Evolutionary conservation across 2,797 vertebrate species (phyloP), one percentile per base, ranked within the genome.

Genomic region (Thalassophryne amazonica): DNA sequence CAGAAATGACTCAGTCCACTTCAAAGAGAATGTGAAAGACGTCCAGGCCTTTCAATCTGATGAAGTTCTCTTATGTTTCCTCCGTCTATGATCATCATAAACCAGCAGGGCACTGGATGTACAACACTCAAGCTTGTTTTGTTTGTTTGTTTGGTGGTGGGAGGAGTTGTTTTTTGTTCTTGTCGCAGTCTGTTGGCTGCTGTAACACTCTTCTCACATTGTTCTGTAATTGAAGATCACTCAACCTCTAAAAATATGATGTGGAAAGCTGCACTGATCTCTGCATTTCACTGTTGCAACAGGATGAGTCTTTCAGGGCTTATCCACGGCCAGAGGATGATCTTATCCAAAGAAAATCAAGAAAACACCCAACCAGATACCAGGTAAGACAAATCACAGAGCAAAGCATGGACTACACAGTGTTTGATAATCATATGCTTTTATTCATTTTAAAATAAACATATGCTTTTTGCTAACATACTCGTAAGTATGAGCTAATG

Each of bases 311-410:
- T 78, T 93, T 93, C 74, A 91, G 90, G 81, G 69, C 92, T 51
- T 87, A 84, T 66, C 85, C 86, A 27, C 91, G 83, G 56, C 91
- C 87, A 15, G 83, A 89, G 61, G 95, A 96, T 22, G 92, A 88
- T 45, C 92, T 91, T 80, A 86, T 91, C 6, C 75, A 87, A 51
- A 94, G 89, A 76, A 96, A 94, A 11, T 86, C 92, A 32, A 93
- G 92, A 72, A 93, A 90, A 84, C 93, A 96, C 72, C 95, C 94
- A 12, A 95, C 95, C 3, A 92, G 95, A 90, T 95, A 98, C 37
- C 91, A 98, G 94, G 96, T 98, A 66, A 76, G 74, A 37, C 13
- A 5, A 17, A 11, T 33, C 4, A 34, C 8, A 27, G 27, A 43
- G 35, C 3, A 1, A 27, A 14, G 20, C 19, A 23, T 17, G 25